Conservation (phyloP, 2,113 vertebrate genomes). For the Morone saxatilis region DNA sequence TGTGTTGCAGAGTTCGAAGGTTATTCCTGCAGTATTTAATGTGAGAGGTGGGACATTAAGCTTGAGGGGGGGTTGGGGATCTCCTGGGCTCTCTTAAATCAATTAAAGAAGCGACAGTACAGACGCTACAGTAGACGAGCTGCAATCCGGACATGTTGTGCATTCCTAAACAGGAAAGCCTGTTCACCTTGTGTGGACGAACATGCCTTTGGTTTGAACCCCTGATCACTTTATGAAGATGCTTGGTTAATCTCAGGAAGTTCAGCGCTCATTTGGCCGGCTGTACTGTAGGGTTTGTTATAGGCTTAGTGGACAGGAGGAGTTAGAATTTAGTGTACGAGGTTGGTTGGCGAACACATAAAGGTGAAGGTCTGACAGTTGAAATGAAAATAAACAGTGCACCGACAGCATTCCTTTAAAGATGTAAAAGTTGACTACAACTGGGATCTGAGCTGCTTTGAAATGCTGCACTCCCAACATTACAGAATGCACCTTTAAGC, state of each 20-base stretch:
- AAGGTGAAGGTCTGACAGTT: background rate
- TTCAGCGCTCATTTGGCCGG: background rate
- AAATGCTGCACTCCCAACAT: background rate
- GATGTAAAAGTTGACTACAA: background rate
- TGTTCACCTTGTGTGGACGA: conserved; percentile 3
- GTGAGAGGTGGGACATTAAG: conserved; percentile 19
- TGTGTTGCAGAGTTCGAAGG: background rate
- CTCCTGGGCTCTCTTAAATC: conserved; percentile 29
- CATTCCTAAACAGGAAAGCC: conserved; percentile 34
- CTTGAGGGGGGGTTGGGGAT: background rate
- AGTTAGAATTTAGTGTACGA: background rate
- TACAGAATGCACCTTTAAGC: background rate
- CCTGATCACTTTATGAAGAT: background rate
- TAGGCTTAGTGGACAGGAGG: background rate
- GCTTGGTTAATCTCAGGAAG: background rate
- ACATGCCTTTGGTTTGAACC: background rate
- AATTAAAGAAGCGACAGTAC: conserved; percentile 61
- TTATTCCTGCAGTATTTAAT: conserved; percentile 20
- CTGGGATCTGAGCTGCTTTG: background rate
- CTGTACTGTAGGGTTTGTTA: background rate
- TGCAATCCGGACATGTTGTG: conserved; percentile 47
- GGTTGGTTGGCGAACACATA: background rate
- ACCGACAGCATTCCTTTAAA: background rate
- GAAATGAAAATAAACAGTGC: background rate
- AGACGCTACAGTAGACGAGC: conserved; percentile 41